A percentile compares a stretch with the other conserved stretches of the same genome.
phyloP scores from a whole-genome alignment of 2,888 invertebrate species.

The Osmoderma eremita region DNA sequence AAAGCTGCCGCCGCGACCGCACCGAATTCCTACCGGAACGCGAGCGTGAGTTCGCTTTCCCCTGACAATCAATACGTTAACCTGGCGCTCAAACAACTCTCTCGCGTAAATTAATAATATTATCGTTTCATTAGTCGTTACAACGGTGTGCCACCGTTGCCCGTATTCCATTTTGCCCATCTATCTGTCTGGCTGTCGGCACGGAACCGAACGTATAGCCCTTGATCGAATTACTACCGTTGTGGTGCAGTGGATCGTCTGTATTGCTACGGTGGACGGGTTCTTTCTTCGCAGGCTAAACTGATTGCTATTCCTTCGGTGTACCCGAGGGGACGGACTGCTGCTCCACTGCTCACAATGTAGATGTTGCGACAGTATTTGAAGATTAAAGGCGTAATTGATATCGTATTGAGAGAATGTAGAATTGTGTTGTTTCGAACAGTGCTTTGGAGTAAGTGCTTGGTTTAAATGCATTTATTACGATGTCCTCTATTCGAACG shows the following conservation, averaged over 20 bases:
- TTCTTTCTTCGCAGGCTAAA: slow-evolving; percentile 16
- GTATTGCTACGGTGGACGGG: slow-evolving; percentile 5
- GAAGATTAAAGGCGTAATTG: slow-evolving; percentile 28
- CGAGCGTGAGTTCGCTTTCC: neutral
- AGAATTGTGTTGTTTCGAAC: neutral
- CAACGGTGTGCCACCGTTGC: neutral
- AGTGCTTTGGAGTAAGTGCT: neutral
- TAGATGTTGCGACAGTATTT: slow-evolving; percentile 11
- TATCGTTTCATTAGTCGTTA: slow-evolving; percentile 36
- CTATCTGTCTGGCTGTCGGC: slow-evolving; percentile 8
- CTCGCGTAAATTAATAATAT: slow-evolving; percentile 36
- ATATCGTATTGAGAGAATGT: slow-evolving; percentile 8
- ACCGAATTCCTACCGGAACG: neutral
- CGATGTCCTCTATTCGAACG: too few species aligned
- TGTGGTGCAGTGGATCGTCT: neutral
- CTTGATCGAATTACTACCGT: neutral
- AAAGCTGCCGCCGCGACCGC: neutral
- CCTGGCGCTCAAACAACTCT: slow-evolving; percentile 20
- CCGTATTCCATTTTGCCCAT: neutral
- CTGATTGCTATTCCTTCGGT: slow-evolving; percentile 24
- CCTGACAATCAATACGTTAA: slow-evolving; percentile 16
- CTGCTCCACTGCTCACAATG: neutral
- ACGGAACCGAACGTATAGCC: slow-evolving; percentile 9
- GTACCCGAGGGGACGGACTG: neutral
- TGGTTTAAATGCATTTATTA: neutral